Conservation (phyloP, 2,888 invertebrate species). For the Xestoiulus laeticollis region DNA sequence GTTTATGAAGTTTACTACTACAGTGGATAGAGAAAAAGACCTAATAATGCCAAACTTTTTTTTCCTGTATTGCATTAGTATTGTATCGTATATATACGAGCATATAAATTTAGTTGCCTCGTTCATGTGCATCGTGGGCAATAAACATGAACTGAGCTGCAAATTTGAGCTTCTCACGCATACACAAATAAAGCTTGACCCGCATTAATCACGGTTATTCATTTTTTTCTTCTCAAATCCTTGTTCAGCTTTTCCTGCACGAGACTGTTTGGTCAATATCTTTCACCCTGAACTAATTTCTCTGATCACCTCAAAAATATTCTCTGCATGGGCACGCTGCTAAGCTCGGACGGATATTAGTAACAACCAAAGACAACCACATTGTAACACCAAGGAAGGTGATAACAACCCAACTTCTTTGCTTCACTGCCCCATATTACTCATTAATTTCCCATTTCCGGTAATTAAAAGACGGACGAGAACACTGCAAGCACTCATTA, state of each 20-base stretch:
- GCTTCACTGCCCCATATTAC: conserved; percentile 45
- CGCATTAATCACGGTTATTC: not conserved
- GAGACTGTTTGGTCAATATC: not conserved
- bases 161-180: conserved; percentile 15
- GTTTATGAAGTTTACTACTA: too few species aligned
- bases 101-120: not conserved
- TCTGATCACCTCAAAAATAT: not conserved
- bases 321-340: not conserved
- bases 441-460: conserved; percentile 51
- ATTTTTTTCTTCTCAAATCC: conserved; percentile 1
- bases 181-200: conserved; percentile 7
- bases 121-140: not conserved
- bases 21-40: too few species aligned
- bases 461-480: conserved; percentile 32
- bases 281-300: conserved; percentile 10
- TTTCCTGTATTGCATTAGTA: not conserved
- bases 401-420: conserved; percentile 33
- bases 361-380: not conserved
- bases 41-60: not conserved
- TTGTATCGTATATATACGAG: not conserved
- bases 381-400: not conserved
- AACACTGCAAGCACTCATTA: not conserved
- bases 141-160: not conserved
- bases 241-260: not conserved
- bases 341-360: not conserved